Conservation (phyloP, 2,113 vertebrate genomes). For the Daphoenositta chrysoptera region DNA sequence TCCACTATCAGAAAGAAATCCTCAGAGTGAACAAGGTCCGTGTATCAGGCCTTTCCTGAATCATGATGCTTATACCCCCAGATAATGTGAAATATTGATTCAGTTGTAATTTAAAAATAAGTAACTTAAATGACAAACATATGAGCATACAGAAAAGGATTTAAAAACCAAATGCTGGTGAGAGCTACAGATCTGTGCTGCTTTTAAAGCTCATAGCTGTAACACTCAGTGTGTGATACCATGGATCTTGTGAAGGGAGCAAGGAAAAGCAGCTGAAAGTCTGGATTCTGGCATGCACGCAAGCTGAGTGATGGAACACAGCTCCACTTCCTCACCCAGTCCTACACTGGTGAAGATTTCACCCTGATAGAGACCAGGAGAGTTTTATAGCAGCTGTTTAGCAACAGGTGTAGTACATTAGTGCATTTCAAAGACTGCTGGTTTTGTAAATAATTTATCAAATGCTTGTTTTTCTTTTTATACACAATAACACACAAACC, state of each 20-base stretch:
- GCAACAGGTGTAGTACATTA: not conserved
- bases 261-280: not conserved
- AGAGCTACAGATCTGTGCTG: not conserved
- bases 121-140: not conserved
- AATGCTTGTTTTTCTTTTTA: not conserved
- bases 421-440: not conserved
- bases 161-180: not conserved
- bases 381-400: not conserved
- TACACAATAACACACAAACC: not conserved
- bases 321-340: not conserved
- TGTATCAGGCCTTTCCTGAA: not conserved
- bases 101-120: not conserved
- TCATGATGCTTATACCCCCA: fast-evolving
- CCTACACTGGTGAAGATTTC: not conserved
- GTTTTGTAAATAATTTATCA: not conserved
- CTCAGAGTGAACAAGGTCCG: not conserved
- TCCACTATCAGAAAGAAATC: not conserved
- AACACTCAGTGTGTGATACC: not conserved
- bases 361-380: not conserved
- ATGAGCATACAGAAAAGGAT: not conserved
- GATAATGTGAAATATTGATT: not conserved
- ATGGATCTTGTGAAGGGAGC: not conserved
- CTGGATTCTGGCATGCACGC: not conserved
- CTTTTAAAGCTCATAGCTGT: not conserved
- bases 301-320: not conserved